phyloP scores from a whole-genome alignment of 1,140 invertebrate genomes.

The Augochlora pura region DNA sequence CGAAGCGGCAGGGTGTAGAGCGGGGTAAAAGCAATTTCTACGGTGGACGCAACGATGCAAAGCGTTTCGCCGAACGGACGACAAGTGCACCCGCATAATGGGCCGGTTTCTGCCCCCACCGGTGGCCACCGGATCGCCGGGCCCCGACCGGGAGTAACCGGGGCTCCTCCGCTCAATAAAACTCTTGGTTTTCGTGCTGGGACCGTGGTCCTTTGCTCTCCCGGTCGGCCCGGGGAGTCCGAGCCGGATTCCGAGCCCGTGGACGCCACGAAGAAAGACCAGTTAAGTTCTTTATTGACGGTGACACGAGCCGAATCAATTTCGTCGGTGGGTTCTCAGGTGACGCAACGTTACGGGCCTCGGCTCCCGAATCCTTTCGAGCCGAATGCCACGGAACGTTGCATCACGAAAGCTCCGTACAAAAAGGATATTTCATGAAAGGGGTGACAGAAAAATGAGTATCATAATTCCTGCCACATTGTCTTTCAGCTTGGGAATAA shows the following conservation, averaged over 20 bases:
- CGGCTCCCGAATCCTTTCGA: background rate
- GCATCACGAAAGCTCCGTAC: no score
- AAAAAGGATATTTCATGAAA: no score
- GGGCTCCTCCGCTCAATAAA: slow-evolving; percentile 41
- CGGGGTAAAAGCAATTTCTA: slow-evolving; percentile 18
- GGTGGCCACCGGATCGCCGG: slow-evolving; percentile 8
- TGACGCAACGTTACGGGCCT: slow-evolving; percentile 5
- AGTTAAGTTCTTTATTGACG: slow-evolving; percentile 43
- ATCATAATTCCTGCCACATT: no score
- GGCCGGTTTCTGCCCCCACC: slow-evolving; percentile 32
- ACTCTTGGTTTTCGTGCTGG: slow-evolving; percentile 32
- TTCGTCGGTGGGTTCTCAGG: slow-evolving; percentile 8
- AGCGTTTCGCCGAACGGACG: slow-evolving; percentile 41
- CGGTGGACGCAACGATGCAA: slow-evolving; percentile 34
- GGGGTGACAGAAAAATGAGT: no score
- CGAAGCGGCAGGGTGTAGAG: background rate
- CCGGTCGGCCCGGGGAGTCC: no score
- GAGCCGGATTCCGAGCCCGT: slow-evolving; percentile 36
- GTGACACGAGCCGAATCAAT: slow-evolving; percentile 55
- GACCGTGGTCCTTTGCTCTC: background rate
- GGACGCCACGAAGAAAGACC: slow-evolving; percentile 34
- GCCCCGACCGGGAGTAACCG: slow-evolving; percentile 12
- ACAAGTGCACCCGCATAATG: slow-evolving; percentile 53
- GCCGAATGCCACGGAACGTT: no score
- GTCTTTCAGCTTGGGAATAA: no score